Evolutionary conservation across 2,888 invertebrate species (phyloP), one percentile per base, ranked within the genome.

Genomic region (Troglohyphantes excavatus): DNA sequence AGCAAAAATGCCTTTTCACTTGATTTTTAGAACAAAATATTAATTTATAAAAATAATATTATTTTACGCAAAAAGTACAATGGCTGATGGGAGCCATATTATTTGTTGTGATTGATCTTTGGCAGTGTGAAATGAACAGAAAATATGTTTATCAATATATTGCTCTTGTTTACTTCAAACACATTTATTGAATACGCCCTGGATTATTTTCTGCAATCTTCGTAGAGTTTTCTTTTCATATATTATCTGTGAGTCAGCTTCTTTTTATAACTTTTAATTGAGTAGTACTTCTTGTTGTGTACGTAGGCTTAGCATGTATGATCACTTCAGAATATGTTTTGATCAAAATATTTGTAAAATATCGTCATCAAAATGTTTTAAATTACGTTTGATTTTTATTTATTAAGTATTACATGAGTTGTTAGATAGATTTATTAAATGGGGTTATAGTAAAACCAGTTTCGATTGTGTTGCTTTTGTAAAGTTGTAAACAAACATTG

Each of bases 41-140:
- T 5, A 13, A 13, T n/a, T 17, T n/a, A 13, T 53, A 53, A 53
- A 76, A 61, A 23, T 76, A 76, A 61, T 19, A 61, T 46, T 76
- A 33, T 33, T 53, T 39, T n/a, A 33, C 33, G 61, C 53, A 76
- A 86, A 61, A 86, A 78, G n/a, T 76, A 59, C 33, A 70, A 86
- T 70, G 63, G 68, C 70, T 78, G 59, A 78, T 70, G 59, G 78
- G 86, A 78, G 88, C 88, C 82, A 88, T 88, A 88, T 82, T 88
- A 88, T 88, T 88, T 88, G 88, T 88, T 88, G 88, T 88, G 88
- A 88, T 88, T 88, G 88, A 88, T 81, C 79, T 68, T 82, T 68
- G 75, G 75, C 67, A 88, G 67, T 81, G 61, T 88, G 68, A 81
- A 75, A 73, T 82, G 72, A 75, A 65, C 23, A 73, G 75, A 67